A percentile compares a stretch with the other conserved stretches of the same genome.
phyloP scores from a whole-genome alignment of 1,140 invertebrate species.

The Homalodisca vitripennis region DNA sequence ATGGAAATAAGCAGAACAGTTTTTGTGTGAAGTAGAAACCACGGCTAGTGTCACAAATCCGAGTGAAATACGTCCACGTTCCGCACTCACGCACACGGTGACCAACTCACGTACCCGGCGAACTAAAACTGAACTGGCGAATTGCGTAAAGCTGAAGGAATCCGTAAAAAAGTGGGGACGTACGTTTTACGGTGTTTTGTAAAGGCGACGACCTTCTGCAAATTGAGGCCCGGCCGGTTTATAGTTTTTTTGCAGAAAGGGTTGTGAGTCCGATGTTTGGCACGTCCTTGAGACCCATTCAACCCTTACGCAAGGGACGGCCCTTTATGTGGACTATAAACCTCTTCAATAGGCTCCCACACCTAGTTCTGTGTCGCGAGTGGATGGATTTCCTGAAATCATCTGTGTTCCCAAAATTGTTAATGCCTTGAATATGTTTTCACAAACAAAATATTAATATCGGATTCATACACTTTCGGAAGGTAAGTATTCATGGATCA shows the following conservation, averaged over 20 bases:
- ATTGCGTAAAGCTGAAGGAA: slow-evolving; percentile 4
- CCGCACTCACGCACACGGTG: not conserved
- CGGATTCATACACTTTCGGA: too few relatives aligned
- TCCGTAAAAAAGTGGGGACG: slow-evolving; percentile 24
- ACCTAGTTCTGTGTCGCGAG: too few relatives aligned
- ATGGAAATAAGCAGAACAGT: too few relatives aligned
- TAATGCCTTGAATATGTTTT: too few relatives aligned
- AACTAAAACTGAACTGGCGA: slow-evolving; percentile 7
- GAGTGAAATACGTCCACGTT: too few relatives aligned
- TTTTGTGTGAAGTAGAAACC: too few relatives aligned
- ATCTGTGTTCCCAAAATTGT: too few relatives aligned
- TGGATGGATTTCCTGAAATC: too few relatives aligned
- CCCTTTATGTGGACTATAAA: not conserved
- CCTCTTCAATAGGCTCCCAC: too few relatives aligned
- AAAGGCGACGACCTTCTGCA: not conserved
- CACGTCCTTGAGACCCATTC: slow-evolving; percentile 20
- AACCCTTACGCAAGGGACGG: slow-evolving; percentile 20
- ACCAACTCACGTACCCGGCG: not conserved
- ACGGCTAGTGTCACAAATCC: too few relatives aligned
- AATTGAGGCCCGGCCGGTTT: slow-evolving; percentile 1
- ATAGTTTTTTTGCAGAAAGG: slow-evolving; percentile 18
- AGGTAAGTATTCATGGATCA: too few relatives aligned
- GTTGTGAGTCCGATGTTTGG: not conserved
- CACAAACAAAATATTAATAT: too few relatives aligned
- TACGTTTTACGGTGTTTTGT: not conserved